Conservation (phyloP, 2,113 vertebrate species). For the Notothenia coriiceps region DNA sequence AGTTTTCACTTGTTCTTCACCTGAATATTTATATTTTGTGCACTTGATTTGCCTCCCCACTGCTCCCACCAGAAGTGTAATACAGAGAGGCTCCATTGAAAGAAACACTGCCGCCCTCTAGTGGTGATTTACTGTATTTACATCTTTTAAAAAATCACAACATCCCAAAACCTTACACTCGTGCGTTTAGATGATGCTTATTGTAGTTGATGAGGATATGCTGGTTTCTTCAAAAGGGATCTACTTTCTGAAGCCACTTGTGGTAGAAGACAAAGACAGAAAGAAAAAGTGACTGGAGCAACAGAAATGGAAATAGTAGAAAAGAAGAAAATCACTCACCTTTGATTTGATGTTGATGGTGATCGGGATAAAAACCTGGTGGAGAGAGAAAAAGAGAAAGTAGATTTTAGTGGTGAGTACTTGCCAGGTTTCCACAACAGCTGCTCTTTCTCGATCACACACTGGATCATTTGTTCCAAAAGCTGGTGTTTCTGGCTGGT, state of each 20-base stretch:
- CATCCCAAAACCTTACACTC: not conserved
- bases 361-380: slow-evolving; percentile 44
- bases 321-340: slow-evolving; percentile 46
- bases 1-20: too few species aligned
- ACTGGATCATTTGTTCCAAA: not conserved
- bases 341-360: slow-evolving; percentile 39
- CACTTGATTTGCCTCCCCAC: not conserved
- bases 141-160: not conserved
- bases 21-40: too few species aligned
- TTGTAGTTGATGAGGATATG: not conserved
- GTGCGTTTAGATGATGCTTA: not conserved
- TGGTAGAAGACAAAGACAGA: not conserved
- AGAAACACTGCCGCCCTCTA: slow-evolving; percentile 47
- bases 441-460: not conserved
- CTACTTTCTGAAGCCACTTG: too few species aligned
- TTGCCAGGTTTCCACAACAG: slow-evolving; percentile 23
- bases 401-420: not conserved
- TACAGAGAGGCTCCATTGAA: not conserved
- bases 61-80: accelerated
- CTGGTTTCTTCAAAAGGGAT: not conserved
- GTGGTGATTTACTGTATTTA: slow-evolving; percentile 6
- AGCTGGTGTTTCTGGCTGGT: not conserved
- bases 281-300: not conserved
- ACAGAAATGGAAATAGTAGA: not conserved
- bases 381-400: slow-evolving; percentile 27